Evolutionary conservation across 1,140 invertebrate genomes (phyloP), one percentile per base, ranked within the genome.

Genomic region (Helicoverpa zea): DNA sequence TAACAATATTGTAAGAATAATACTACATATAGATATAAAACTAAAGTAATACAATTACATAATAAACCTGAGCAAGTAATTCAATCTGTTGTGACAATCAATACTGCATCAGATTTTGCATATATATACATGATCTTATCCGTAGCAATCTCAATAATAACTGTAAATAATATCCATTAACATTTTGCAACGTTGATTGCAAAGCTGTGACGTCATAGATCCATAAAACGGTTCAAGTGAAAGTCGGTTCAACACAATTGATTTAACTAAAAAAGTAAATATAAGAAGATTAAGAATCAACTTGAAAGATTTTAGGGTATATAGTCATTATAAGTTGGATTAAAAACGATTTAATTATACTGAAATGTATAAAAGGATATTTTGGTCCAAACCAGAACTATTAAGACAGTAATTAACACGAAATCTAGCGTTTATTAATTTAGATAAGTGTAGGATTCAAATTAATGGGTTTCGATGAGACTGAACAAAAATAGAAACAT

Each of bases 131-230:
- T 68, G 47, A 4, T 43, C 59, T 10, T 61, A 61, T 75, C 43
- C 56, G 56, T 61, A 61, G 61, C 29, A 68, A 68, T 68, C 2
- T 49, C 35, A 7, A 18, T 29, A 18, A 72, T 30, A 75, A 16
- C 54, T 56, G 54, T 74, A 59, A 74, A 74, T 74, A 59, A 74
- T 74, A 35, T 61, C 43, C 56, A 75, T 75, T 75, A 47, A 63
- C 56, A 75, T 75, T 61, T 61, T 51, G 73, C 43, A 61, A 61
- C 14, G 16, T 18, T 51, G 73, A 75, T 75, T 61, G 58, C 58
- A 43, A 70, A 23, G 3, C 18, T 63, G 3, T 76, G 73, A 63
- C 56, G 73, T 76, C 73, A 76, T 43, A 23, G 29, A 73, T 30
- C 16, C 23, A 52, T 29, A 63, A 76, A 49, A 10, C 30, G n/a